Conservation (phyloP, 2,888 invertebrate species). For the Drosophila diplacantha region DNA sequence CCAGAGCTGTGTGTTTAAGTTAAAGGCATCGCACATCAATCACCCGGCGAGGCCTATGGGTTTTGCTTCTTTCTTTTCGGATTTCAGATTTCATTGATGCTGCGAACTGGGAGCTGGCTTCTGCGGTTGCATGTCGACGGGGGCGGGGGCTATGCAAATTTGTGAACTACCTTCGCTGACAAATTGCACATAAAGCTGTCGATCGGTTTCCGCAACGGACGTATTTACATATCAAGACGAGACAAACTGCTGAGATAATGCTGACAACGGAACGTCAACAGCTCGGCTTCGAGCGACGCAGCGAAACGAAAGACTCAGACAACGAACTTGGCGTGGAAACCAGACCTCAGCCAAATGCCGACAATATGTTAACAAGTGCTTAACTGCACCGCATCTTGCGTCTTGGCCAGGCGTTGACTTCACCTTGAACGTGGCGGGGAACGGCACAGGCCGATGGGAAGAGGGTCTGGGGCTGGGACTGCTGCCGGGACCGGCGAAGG, state of each 20-base stretch:
- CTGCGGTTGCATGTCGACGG: slow-evolving; percentile 19
- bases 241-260: slow-evolving; percentile 50
- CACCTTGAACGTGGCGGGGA: slow-evolving; percentile 49
- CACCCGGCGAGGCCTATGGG: slow-evolving; percentile 29
- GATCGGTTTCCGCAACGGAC: slow-evolving; percentile 66
- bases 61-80: neutral
- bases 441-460: neutral
- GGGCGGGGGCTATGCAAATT: slow-evolving; percentile 62
- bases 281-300: slow-evolving; percentile 50
- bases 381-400: slow-evolving; percentile 56
- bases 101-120: neutral
- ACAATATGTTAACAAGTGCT: slow-evolving; percentile 74
- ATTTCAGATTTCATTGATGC: slow-evolving; percentile 13
- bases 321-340: slow-evolving; percentile 38
- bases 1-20: slow-evolving; percentile 46
- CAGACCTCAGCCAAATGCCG: slow-evolving; percentile 59
- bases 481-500: neutral
- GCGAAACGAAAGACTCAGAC: slow-evolving; percentile 29
- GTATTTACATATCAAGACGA: slow-evolving; percentile 48
- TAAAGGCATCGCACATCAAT: slow-evolving; percentile 60
- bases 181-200: slow-evolving; percentile 72
- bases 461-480: neutral
- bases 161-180: slow-evolving; percentile 68
- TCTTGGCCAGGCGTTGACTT: slow-evolving; percentile 58
- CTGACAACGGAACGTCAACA: slow-evolving; percentile 72